Conservation (phyloP, 2,797 vertebrate species). For the Eremophila alpestris region DNA sequence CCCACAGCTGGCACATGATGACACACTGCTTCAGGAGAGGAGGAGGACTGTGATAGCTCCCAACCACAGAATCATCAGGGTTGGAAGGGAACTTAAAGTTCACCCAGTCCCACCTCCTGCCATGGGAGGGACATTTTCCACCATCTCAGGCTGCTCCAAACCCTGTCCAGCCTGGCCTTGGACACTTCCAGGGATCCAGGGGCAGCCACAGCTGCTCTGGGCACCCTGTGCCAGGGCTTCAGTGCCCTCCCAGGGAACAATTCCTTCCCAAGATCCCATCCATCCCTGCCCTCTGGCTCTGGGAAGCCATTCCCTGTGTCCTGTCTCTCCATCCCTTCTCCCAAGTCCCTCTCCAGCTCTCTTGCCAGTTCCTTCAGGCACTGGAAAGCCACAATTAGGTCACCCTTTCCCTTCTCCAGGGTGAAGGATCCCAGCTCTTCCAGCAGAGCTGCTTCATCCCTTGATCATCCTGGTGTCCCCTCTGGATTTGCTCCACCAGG, state of each 20-base stretch:
- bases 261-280: neutral
- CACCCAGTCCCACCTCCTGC: fast-evolving
- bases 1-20: neutral
- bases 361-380: neutral
- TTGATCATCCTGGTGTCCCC: neutral
- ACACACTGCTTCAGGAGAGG: neutral
- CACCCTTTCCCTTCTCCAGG: neutral
- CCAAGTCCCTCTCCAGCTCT: neutral
- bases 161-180: fast-evolving
- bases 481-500: neutral
- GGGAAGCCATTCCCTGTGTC: neutral
- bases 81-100: neutral
- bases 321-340: fast-evolving
- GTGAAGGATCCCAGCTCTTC: neutral
- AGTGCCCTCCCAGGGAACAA: neutral
- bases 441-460: neutral
- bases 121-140: neutral
- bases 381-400: neutral
- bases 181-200: neutral
- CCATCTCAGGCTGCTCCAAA: fast-evolving
- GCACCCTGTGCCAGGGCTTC: neutral
- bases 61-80: neutral
- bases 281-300: fast-evolving
- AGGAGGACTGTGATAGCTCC: neutral
- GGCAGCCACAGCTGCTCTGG: neutral